phyloP scores from a whole-genome alignment of 2,888 invertebrate species.

The Pegoplata infirma region DNA sequence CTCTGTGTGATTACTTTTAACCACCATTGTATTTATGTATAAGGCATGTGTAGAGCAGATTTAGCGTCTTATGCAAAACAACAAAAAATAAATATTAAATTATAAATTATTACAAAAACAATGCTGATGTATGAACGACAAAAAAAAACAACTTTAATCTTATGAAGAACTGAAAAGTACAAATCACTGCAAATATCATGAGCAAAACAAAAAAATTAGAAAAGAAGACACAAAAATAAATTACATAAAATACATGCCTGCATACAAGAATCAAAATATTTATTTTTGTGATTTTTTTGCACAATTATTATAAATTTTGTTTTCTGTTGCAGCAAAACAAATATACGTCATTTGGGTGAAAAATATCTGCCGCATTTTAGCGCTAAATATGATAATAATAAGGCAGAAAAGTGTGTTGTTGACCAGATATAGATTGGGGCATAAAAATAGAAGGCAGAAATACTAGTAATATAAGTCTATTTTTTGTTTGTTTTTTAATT shows the following conservation, averaged over 20 bases:
- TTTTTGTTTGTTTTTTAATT: too few relatives aligned
- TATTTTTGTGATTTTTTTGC: background rate
- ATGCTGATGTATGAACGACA: background rate
- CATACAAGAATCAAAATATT: background rate
- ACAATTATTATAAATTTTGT: too few relatives aligned
- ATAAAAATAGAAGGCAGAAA: too few relatives aligned
- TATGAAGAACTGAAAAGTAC: constrained; percentile 4
- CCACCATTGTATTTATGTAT: too few relatives aligned
- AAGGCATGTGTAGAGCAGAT: background rate
- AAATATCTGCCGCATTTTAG: background rate
- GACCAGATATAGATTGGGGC: background rate
- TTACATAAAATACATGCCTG: constrained; percentile 29
- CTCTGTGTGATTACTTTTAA: too few relatives aligned
- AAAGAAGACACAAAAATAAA: constrained; percentile 21
- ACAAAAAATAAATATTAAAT: constrained; percentile 12
- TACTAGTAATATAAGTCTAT: too few relatives aligned
- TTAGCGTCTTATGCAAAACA: constrained; percentile 39
- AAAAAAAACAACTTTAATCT: constrained; percentile 44
- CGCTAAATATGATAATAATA: background rate
- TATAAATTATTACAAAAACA: constrained; percentile 15
- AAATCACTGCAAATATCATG: constrained; percentile 31
- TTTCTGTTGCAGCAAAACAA: background rate
- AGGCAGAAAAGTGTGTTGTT: background rate
- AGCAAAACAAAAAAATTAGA: constrained; percentile 60
- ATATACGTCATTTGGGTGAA: constrained; percentile 22